Evolutionary conservation across 2,888 invertebrate species (phyloP).

Genomic region (Pristionchus exspectatus): DNA sequence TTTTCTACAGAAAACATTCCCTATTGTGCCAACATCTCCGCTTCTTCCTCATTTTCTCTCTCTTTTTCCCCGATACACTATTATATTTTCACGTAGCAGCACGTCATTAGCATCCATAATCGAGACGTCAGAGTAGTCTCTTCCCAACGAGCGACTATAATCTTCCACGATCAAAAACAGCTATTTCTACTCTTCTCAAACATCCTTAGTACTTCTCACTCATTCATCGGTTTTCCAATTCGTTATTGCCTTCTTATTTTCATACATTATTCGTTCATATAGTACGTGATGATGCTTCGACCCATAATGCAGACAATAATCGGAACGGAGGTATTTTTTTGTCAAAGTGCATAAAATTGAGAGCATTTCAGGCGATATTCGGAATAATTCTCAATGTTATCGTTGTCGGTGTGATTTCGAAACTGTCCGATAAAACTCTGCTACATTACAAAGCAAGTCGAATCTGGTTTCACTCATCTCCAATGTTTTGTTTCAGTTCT

Average conservation of each 20-base stretch:
- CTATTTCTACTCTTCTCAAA: not conserved
- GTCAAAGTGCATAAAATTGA: too few species aligned
- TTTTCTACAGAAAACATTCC: too few species aligned
- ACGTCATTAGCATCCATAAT: slow-evolving; percentile 3
- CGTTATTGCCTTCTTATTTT: too few species aligned
- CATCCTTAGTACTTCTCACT: not conserved
- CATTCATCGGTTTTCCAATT: too few species aligned
- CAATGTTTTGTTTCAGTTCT: not conserved
- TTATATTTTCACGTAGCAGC: not conserved
- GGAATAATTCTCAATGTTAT: not conserved
- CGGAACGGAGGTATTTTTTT: not conserved
- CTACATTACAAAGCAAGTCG: not conserved
- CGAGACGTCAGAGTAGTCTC: not conserved
- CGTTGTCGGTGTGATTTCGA: not conserved
- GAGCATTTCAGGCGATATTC: not conserved
- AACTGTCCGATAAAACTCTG: slow-evolving; percentile 25
- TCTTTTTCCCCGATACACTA: not conserved
- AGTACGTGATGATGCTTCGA: not conserved
- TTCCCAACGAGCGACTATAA: not conserved
- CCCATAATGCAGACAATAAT: not conserved
- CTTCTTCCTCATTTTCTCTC: not conserved
- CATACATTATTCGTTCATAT: not conserved
- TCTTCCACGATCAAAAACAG: not conserved
- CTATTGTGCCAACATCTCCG: not conserved
- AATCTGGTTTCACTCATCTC: not conserved